Evolutionary conservation across 2,113 vertebrate genomes (phyloP).

Genomic region (Rhinolophus ferrumequinum): DNA sequence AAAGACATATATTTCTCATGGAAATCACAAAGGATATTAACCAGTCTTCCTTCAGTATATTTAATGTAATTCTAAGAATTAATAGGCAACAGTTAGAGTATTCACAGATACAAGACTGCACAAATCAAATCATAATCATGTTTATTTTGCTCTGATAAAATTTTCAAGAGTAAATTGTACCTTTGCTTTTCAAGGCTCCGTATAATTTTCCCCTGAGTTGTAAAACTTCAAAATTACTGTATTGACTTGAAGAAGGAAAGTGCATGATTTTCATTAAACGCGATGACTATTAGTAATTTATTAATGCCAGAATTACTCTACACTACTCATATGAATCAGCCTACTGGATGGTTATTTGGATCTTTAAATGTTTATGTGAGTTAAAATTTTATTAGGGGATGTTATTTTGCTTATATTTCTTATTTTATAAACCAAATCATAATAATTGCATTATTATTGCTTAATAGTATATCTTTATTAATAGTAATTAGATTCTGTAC

Average conservation of each 20-base stretch:
- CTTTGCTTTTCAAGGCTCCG: background rate
- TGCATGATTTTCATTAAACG: conserved; percentile 54
- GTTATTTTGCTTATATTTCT: conserved; percentile 69
- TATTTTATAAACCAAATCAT: conserved; percentile 64
- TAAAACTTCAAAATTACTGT: conserved; percentile 54
- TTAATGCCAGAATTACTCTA: conserved; percentile 48
- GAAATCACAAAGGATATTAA: conserved; percentile 50
- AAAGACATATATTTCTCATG: conserved; percentile 56
- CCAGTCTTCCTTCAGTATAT: conserved; percentile 31
- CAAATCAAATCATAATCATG: conserved; percentile 65
- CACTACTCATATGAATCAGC: conserved; percentile 62
- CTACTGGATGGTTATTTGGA: conserved; percentile 5
- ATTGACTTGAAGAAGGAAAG: conserved; percentile 56
- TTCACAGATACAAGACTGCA: conserved; percentile 38
- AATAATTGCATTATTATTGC: conserved; percentile 60
- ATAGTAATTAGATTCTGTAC: conserved; percentile 50
- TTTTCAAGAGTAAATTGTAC: conserved; percentile 22
- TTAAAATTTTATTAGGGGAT: conserved; percentile 74
- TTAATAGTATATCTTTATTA: conserved; percentile 69
- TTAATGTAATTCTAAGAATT: conserved; percentile 63
- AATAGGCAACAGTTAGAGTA: conserved; percentile 59
- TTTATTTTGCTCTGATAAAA: conserved; percentile 37
- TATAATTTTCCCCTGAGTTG: conserved; percentile 30
- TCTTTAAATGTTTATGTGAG: conserved; percentile 75
- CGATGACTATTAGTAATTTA: conserved; percentile 58